phyloP scores from a whole-genome alignment of 1,140 invertebrate genomes.

The Drosophila paulistorum region DNA sequence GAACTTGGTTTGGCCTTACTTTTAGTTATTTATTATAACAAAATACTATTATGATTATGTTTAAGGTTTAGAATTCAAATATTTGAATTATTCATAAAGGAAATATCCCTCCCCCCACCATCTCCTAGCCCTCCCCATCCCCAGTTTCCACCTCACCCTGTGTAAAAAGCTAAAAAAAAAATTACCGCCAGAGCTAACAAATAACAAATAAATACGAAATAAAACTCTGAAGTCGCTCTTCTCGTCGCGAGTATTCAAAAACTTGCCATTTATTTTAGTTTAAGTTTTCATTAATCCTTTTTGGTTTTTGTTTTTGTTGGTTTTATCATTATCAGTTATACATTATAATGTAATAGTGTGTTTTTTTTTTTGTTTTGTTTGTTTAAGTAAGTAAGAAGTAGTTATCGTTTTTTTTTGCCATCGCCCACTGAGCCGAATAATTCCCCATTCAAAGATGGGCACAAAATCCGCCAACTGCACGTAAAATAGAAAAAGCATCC shows the following conservation, averaged over 20 bases:
- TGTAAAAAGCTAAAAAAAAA: slow-evolving; percentile 61
- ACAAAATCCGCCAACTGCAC: slow-evolving; percentile 41
- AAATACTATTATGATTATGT: slow-evolving; percentile 59
- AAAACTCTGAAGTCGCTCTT: slow-evolving; percentile 37
- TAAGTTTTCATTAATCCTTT: slow-evolving; percentile 46
- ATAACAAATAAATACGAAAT: slow-evolving; percentile 12
- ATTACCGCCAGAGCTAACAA: slow-evolving; percentile 27
- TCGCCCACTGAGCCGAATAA: neutral
- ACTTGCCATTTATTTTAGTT: slow-evolving; percentile 70
- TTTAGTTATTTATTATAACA: slow-evolving; percentile 77
- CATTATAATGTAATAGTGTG: slow-evolving; percentile 45
- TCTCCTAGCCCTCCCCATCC: neutral
- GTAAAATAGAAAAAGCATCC: slow-evolving; percentile 45
- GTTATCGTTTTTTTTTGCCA: slow-evolving; percentile 3
- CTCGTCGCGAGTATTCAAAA: slow-evolving; percentile 75
- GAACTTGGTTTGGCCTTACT: slow-evolving; percentile 68
- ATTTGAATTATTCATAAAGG: slow-evolving; percentile 14
- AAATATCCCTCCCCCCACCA: neutral
- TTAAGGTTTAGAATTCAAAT: slow-evolving; percentile 67
- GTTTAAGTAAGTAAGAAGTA: neutral
- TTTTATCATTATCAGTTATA: slow-evolving; percentile 46
- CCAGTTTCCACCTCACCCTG: neutral
- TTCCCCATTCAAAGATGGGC: slow-evolving; percentile 26
- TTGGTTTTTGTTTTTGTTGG: neutral
- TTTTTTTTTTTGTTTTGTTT: too few species aligned